phyloP scores from a whole-genome alignment of 1,140 invertebrate genomes.

The Bilobella aurantiaca region DNA sequence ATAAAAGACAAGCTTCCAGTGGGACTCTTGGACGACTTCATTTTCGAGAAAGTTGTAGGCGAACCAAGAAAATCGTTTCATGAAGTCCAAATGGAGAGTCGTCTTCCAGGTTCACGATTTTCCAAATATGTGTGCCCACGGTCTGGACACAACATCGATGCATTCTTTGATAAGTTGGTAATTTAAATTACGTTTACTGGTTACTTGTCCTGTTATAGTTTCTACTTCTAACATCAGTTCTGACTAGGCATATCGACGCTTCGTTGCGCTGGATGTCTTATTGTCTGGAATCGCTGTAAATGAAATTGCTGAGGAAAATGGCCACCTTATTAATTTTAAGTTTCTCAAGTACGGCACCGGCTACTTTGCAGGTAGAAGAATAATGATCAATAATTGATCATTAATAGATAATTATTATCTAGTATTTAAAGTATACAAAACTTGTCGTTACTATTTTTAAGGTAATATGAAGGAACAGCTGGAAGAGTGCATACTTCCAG shows the following conservation, averaged over 20 bases:
- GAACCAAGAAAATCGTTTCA: conserved; percentile 14
- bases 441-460: too few species aligned
- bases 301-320: conserved; percentile 4
- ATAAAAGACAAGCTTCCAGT: background rate
- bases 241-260: conserved; percentile 18
- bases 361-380: conserved; percentile 11
- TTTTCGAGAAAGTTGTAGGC: conserved; percentile 23
- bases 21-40: conserved; percentile 20
- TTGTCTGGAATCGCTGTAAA: conserved; percentile 8
- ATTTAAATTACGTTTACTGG: background rate
- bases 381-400: background rate
- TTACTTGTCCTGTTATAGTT: background rate
- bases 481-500: background rate
- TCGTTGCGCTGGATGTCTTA: conserved; percentile 16
- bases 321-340: conserved; percentile 11
- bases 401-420: background rate
- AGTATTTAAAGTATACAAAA: background rate
- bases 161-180: conserved; percentile 6
- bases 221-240: too few species aligned
- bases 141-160: background rate
- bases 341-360: conserved; percentile 24
- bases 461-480: conserved; percentile 4
- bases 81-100: background rate
- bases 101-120: background rate
- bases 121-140: background rate